phyloP scores from a whole-genome alignment of 2,797 vertebrate genomes.

The Crenuchus spilurus region DNA sequence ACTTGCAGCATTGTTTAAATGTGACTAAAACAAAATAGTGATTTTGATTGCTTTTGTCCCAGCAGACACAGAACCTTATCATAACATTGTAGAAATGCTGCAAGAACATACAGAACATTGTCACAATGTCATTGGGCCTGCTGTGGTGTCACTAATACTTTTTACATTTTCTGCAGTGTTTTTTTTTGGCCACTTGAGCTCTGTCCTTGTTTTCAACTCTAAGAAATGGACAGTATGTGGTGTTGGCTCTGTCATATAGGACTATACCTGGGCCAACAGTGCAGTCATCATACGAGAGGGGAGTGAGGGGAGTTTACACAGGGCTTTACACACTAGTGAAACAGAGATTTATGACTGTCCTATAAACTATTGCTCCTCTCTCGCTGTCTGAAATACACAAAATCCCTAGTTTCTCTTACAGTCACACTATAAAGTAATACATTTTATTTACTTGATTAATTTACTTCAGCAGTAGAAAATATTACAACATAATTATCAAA shows the following conservation, averaged over 20 bases:
- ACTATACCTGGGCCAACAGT: not conserved
- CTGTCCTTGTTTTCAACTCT: not conserved
- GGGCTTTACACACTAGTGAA: not conserved
- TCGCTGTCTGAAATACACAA: not conserved
- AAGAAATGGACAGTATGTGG: not conserved
- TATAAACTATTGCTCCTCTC: not conserved
- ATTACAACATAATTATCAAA: no score
- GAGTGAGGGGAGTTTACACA: not conserved
- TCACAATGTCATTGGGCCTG: no score
- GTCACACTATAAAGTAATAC: not conserved
- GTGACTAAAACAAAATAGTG: not conserved
- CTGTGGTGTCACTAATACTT: no score
- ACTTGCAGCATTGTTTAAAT: not conserved
- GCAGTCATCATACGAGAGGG: not conserved
- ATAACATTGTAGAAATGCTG: no score
- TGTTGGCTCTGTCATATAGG: not conserved
- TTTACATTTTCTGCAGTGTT: no score
- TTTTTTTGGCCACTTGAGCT: no score
- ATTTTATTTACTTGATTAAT: not conserved
- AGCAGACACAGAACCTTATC: no score
- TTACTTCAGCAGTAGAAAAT: no score
- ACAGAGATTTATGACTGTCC: conserved; percentile 12
- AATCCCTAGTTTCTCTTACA: not conserved
- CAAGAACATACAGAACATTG: no score
- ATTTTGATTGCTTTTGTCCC: no score